Percentiles rank a stretch among this genome's conserved stretches.
Conservation (phyloP, 2,113 vertebrate genomes). For the Bungarus multicinctus region DNA sequence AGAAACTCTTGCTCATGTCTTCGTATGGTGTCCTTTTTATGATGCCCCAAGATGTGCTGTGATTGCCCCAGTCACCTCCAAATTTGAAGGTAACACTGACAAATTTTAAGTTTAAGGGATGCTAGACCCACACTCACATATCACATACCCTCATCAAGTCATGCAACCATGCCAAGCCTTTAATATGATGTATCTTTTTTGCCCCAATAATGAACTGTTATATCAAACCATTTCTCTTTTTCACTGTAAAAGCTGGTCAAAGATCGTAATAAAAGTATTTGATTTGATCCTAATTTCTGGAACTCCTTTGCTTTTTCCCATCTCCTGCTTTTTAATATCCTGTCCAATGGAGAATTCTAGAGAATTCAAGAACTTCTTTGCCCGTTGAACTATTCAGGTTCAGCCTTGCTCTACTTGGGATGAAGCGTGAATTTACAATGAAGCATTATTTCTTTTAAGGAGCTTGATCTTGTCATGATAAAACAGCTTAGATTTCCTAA, state of each 20-base stretch:
- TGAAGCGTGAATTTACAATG: neutral
- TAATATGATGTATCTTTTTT: neutral
- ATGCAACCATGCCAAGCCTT: neutral
- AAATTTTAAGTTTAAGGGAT: neutral
- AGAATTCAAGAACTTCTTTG: neutral
- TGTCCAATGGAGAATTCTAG: neutral
- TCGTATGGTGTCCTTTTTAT: neutral
- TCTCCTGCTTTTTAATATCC: neutral
- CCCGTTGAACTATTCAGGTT: neutral
- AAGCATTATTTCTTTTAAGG: neutral
- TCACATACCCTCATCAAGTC: neutral
- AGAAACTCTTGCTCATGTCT: neutral
- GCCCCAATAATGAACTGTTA: neutral
- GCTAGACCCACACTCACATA: neutral
- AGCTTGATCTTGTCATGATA: neutral
- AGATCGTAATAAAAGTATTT: neutral
- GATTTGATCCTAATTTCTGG: neutral
- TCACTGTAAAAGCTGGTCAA: neutral
- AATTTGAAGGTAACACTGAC: neutral
- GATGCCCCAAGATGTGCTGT: neutral
- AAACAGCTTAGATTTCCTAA: neutral
- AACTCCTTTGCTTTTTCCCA: neutral
- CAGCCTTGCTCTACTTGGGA: neutral
- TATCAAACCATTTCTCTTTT: neutral
- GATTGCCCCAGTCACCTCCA: neutral